A percentile compares a stretch with the other conserved stretches of the same genome.
These are phyloP conservation scores for Neoaliturus tenellus DNA, from an alignment of 2,888 invertebrate genomes.

Conservation along the genomic window DNA sequence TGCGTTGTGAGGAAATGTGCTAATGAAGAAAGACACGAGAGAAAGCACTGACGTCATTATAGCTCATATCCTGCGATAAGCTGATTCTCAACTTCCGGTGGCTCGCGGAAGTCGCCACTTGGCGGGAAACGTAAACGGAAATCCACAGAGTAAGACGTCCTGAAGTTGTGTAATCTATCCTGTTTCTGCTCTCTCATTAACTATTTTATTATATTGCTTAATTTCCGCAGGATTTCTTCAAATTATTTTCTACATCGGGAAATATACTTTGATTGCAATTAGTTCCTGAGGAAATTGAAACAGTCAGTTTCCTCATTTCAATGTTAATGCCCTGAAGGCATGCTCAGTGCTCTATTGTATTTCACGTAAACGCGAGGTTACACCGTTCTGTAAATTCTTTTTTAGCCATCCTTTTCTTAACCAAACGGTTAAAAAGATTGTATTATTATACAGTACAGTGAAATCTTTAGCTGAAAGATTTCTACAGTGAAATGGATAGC, in stretches of 20 bases:
- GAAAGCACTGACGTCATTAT: conserved; percentile 16
- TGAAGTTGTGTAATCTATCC: background rate
- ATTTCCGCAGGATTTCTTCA: conserved; percentile 1
- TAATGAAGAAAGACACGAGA: background rate
- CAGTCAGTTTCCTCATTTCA: too few species aligned
- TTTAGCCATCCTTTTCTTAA: too few species aligned
- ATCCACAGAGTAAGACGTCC: background rate
- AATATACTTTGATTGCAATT: background rate
- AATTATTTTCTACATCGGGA: background rate
- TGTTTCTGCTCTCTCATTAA: background rate
- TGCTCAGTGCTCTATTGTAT: too few species aligned
- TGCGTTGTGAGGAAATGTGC: background rate
- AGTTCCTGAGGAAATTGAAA: too few species aligned
- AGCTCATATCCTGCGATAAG: background rate
- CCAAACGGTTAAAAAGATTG: too few species aligned
- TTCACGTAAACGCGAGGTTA: too few species aligned
- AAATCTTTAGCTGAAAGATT: too few species aligned
- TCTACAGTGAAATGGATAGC: too few species aligned
- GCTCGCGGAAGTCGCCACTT: background rate
- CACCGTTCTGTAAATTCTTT: too few species aligned
- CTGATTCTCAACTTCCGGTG: conserved; percentile 1
- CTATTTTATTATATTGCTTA: background rate
- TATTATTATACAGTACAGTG: too few species aligned
- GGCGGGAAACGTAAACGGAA: conserved; percentile 19
- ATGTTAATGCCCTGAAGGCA: too few species aligned